Conservation (phyloP, 2,888 invertebrate genomes). For the Siphlonurus alternatus region DNA sequence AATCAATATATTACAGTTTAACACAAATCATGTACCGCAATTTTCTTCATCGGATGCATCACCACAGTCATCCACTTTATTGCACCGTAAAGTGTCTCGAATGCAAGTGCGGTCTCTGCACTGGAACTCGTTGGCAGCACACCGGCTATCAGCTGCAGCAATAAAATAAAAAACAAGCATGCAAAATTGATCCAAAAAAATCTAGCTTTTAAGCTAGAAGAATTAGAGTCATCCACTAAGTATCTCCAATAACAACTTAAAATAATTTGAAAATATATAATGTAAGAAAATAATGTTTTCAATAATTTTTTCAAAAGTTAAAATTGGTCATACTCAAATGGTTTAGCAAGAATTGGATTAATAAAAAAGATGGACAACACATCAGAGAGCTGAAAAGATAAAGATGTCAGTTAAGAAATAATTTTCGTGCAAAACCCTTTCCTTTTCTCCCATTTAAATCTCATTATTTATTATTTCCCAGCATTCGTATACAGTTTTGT, state of each 20-base stretch:
- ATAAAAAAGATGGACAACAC: neutral
- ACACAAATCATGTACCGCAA: conserved; percentile 29
- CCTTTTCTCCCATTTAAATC: neutral
- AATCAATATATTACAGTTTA: no score
- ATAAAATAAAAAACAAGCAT: neutral
- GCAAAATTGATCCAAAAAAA: neutral
- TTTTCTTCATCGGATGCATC: conserved; percentile 42
- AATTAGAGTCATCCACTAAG: no score
- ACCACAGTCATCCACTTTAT: conserved; percentile 36
- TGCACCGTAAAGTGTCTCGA: conserved; percentile 34
- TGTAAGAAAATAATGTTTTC: no score
- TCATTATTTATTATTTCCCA: neutral
- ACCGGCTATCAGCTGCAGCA: conserved; percentile 10
- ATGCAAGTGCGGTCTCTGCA: conserved; percentile 27
- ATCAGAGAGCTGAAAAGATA: neutral
- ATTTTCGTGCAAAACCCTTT: neutral
- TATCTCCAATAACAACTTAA: no score
- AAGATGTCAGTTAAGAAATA: neutral
- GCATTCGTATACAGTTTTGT: no score
- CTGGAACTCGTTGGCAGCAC: conserved; percentile 22
- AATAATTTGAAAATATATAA: no score
- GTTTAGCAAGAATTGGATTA: neutral
- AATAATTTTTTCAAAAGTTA: no score
- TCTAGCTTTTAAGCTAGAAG: neutral
- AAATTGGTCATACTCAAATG: neutral